Evolutionary conservation across 2,888 invertebrate species (phyloP).

Genomic region (Strigamia transsilvanica): DNA sequence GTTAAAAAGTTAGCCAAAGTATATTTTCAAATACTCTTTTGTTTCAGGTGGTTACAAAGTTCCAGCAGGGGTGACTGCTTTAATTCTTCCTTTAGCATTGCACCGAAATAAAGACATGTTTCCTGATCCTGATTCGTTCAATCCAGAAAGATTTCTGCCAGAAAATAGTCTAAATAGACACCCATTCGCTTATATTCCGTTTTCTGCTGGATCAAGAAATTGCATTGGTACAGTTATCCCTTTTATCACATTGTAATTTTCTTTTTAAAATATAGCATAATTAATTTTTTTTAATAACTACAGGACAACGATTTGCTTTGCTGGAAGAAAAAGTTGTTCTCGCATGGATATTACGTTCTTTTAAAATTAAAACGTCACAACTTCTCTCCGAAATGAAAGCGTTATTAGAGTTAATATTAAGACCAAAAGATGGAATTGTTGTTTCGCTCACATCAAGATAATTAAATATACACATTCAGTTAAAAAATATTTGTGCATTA

Average conservation of each 20-base stretch:
- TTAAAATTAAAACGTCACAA: not conserved
- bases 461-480: no score
- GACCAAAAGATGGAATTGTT: not conserved
- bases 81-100: not conserved
- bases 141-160: conserved; percentile 2
- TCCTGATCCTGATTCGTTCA: not conserved
- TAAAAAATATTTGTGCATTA: no score
- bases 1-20: not conserved
- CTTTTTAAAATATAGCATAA: no score
- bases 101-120: not conserved
- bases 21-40: not conserved
- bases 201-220: not conserved
- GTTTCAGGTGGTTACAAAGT: not conserved
- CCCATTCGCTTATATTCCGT: not conserved
- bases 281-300: not conserved
- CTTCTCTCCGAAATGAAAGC: not conserved
- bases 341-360: not conserved
- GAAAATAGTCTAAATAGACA: not conserved
- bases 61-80: not conserved
- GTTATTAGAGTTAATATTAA: not conserved
- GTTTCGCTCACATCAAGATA: not conserved
- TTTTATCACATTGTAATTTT: no score
- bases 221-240: not conserved
- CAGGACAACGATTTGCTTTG: not conserved
- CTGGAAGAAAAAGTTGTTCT: not conserved